These are phyloP conservation scores for Campylomormyrus tamandua DNA, from an alignment of 2,113 vertebrate genomes.

Conservation along the genomic window DNA sequence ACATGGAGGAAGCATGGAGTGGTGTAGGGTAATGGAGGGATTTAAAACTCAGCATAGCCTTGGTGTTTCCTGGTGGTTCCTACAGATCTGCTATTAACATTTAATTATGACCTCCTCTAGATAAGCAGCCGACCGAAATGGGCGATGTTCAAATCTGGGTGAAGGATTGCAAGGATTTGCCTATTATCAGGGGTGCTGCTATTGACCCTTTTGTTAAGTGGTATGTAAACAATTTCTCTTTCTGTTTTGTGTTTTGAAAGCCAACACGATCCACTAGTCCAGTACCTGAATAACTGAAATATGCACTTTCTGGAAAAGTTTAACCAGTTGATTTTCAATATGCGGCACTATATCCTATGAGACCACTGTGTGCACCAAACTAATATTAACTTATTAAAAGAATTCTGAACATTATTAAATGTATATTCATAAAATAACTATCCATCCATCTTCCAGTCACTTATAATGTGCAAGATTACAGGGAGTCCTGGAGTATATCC, in stretches of 20 bases:
- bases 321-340: not conserved
- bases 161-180: conserved; percentile 82
- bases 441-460: not conserved
- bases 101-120: not conserved
- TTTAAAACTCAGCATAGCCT: not conserved
- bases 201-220: conserved; percentile 92
- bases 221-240: conserved; percentile 50
- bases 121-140: conserved; percentile 34
- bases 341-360: not conserved
- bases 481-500: not conserved
- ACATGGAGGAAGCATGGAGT: not conserved
- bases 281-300: not conserved
- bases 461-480: not conserved
- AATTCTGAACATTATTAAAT: not conserved
- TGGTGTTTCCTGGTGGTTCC: not conserved
- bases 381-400: not conserved
- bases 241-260: not conserved
- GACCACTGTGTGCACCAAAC: not conserved
- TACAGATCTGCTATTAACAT: not conserved
- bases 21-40: not conserved
- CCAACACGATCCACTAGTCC: not conserved
- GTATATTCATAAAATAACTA: not conserved
- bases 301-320: not conserved
- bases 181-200: conserved; percentile 59
- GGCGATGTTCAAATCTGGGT: conserved; percentile 93